A percentile compares a stretch with the other conserved stretches of the same genome.
Evolutionary conservation across 2,113 vertebrate genomes (phyloP).

Genomic region (Strix uralensis): DNA sequence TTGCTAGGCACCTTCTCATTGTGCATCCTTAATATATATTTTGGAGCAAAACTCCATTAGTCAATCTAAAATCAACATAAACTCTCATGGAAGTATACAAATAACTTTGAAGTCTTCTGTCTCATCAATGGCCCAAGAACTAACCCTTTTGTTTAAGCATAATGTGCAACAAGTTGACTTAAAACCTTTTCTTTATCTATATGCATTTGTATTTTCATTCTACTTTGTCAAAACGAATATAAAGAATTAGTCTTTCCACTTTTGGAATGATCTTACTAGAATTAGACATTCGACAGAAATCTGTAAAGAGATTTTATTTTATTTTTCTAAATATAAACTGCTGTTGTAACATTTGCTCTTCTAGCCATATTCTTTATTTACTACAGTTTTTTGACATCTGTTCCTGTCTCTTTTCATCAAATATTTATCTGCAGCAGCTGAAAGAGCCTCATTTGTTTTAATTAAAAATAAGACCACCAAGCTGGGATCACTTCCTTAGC

Average conservation of each 20-base stretch:
- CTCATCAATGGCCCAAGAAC: not conserved
- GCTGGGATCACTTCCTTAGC: constrained; percentile 66
- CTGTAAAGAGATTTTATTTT: not conserved
- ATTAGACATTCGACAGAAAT: not conserved
- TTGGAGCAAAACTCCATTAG: not conserved
- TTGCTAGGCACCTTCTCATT: not conserved
- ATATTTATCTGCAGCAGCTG: constrained; percentile 72
- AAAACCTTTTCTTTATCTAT: not conserved
- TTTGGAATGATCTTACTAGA: not conserved
- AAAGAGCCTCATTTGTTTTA: constrained; percentile 73
- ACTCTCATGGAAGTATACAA: not conserved
- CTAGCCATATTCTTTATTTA: constrained; percentile 43
- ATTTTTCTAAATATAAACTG: not conserved
- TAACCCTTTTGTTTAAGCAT: not conserved
- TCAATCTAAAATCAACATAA: not conserved
- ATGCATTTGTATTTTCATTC: not conserved
- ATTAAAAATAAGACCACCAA: constrained; percentile 83
- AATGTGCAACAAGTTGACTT: not conserved
- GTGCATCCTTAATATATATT: not conserved
- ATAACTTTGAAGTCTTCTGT: not conserved
- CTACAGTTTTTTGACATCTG: constrained; percentile 37
- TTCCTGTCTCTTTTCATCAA: constrained; percentile 61
- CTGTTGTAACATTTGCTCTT: not conserved
- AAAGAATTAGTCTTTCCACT: not conserved
- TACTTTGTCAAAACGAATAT: not conserved